Conservation (phyloP, 2,113 vertebrate species). For the Morphnarchus princeps region DNA sequence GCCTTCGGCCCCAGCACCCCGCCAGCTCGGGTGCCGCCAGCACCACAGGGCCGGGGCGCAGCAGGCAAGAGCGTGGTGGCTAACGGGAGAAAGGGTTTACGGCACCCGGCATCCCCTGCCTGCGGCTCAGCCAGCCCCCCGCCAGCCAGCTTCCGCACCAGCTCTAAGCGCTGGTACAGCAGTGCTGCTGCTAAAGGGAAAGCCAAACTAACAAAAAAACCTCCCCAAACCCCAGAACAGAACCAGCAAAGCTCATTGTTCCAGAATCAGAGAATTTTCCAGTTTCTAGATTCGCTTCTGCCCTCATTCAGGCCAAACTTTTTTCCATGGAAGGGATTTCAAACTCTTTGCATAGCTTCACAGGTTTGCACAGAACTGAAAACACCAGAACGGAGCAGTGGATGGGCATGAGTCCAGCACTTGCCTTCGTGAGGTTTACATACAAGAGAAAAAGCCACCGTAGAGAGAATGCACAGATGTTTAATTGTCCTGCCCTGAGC, state of each 20-base stretch:
- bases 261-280: not conserved
- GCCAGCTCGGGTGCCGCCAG: accelerated
- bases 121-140: not conserved
- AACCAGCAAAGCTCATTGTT: not conserved
- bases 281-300: not conserved
- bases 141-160: no score
- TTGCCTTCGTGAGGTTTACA: accelerated
- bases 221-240: accelerated
- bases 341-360: accelerated
- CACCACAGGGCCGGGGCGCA: accelerated
- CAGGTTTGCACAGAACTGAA: not conserved
- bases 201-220: not conserved
- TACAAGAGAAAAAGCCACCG: not conserved
- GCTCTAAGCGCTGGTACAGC: not conserved
- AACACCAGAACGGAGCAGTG: not conserved
- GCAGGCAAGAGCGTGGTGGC: not conserved
- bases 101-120: not conserved
- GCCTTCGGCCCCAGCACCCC: not conserved
- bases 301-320: not conserved
- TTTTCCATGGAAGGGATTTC: not conserved
- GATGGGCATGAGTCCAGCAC: accelerated
- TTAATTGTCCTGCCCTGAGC: not conserved
- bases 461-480: accelerated
- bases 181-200: not conserved
- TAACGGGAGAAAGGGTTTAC: not conserved